Evolutionary conservation across 2,113 vertebrate species (phyloP).

Genomic region (Pollachius pollachius): DNA sequence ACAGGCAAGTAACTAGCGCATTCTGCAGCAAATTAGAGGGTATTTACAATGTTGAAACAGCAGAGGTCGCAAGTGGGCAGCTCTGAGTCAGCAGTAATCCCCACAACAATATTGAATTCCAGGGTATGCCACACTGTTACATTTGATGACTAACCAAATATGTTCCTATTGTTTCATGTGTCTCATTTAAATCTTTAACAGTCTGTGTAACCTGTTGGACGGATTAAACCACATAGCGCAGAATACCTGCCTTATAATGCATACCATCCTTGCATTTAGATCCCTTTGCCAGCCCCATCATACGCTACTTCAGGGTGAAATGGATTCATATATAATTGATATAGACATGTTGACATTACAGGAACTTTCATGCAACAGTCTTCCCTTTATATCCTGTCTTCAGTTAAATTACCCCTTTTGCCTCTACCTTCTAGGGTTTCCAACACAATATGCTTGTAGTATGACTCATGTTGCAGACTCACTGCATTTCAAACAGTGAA

Average conservation of each 20-base stretch:
- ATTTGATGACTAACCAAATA: neutral
- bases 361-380: conserved; percentile 28
- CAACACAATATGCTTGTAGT: conserved; percentile 30
- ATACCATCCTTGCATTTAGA: neutral
- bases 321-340: too few relatives aligned
- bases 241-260: neutral
- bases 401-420: neutral
- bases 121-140: neutral
- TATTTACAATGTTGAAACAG: conserved; percentile 39
- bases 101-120: neutral
- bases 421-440: conserved; percentile 10
- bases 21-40: conserved; percentile 3
- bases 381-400: conserved; percentile 30
- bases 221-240: neutral
- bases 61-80: conserved; percentile 53
- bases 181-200: neutral
- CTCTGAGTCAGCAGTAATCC: conserved; percentile 46
- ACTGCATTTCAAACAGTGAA: conserved; percentile 37
- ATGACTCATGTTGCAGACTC: conserved; percentile 51
- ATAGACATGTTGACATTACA: conserved; percentile 49
- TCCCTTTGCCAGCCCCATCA: neutral
- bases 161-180: neutral
- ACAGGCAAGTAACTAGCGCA: conserved; percentile 11
- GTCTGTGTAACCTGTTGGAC: neutral
- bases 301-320: neutral